phyloP scores from a whole-genome alignment of 2,113 vertebrate genomes.

The Saguinus midas region DNA sequence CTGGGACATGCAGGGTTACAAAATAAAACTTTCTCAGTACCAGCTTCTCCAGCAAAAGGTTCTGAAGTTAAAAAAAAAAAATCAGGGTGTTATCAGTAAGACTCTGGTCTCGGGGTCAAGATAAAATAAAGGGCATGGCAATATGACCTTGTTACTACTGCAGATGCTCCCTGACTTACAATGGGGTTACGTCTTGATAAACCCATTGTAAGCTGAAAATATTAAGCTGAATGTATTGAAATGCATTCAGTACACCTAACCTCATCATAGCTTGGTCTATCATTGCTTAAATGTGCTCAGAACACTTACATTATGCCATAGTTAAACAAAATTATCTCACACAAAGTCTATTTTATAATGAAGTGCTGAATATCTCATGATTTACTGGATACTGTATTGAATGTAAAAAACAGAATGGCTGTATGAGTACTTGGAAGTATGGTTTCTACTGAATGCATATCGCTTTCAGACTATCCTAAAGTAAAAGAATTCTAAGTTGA shows the following conservation, averaged over 20 bases:
- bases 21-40: neutral
- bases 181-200: neutral
- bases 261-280: neutral
- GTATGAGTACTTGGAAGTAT: neutral
- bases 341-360: neutral
- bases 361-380: neutral
- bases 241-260: neutral
- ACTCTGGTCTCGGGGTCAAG: neutral
- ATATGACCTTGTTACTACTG: neutral
- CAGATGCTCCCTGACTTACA: neutral
- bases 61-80: neutral
- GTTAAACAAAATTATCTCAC: neutral
- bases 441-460: neutral
- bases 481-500: neutral
- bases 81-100: neutral
- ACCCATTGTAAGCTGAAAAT: neutral
- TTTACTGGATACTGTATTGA: neutral
- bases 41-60: neutral
- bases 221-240: neutral
- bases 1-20: neutral
- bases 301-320: neutral
- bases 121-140: neutral
- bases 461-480: neutral
- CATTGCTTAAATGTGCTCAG: neutral
- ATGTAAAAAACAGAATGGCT: neutral